Percentiles rank a stretch among this genome's conserved stretches.
Evolutionary conservation across 1,140 invertebrate species (phyloP).

Genomic region (Myzus persicae): DNA sequence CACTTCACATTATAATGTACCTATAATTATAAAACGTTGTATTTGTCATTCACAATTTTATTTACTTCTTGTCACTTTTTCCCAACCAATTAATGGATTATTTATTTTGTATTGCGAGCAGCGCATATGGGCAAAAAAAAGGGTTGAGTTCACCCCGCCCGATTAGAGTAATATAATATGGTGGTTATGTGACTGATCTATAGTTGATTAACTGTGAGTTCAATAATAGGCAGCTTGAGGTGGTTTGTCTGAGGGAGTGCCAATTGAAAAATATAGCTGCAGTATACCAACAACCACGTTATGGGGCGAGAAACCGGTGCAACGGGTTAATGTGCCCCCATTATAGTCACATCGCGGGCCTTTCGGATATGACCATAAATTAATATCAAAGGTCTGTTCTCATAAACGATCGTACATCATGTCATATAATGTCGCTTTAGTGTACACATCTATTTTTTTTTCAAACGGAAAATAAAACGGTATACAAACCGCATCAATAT

Average conservation of each 20-base stretch:
- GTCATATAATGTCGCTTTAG: neutral
- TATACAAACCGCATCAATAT: slow-evolving; percentile 37
- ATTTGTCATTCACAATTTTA: no score
- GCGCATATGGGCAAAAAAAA: neutral
- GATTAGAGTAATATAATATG: neutral
- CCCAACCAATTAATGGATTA: neutral
- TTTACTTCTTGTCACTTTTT: no score
- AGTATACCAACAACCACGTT: neutral
- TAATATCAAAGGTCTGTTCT: slow-evolving; percentile 36
- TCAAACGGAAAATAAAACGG: neutral
- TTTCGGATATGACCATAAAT: neutral
- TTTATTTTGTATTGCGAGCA: neutral
- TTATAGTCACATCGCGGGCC: neutral
- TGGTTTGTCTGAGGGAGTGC: neutral
- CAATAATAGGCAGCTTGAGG: no score
- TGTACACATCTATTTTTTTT: neutral
- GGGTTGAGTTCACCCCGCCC: neutral
- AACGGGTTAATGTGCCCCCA: slow-evolving; percentile 21
- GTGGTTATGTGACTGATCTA: neutral
- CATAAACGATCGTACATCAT: slow-evolving; percentile 13
- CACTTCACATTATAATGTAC: neutral
- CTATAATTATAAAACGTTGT: no score
- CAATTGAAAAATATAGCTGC: neutral
- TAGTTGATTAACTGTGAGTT: neutral
- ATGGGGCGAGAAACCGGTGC: neutral